Evolutionary conservation across 2,888 invertebrate genomes (phyloP), one percentile per base, ranked within the genome.

Genomic region (Strigamia transsilvanica): DNA sequence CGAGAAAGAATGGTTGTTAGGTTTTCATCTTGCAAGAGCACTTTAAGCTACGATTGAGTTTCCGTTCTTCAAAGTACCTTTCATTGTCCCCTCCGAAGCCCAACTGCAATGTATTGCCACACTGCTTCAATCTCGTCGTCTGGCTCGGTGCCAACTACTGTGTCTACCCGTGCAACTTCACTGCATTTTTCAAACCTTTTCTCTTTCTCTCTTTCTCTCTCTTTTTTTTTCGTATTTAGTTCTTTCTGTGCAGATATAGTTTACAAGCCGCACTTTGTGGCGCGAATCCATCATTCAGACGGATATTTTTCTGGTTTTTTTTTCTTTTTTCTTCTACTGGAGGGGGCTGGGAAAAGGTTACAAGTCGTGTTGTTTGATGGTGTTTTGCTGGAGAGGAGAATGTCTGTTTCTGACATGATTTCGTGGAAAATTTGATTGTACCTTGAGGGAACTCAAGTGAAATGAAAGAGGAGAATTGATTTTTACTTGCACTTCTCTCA

Each of bases 21-120:
- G 51, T 51, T 51, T 51, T 51, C 51, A 51, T 51, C 10, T 51
- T 18, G 51, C 51, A 51, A 51, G 51, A 51, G 51, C 51, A 18
- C 51, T 51, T 51, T 51, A 51, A 51, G 51, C 51, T 51, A 51
- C 51, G 51, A 51, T 51, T 51, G 51, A 51, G 51, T 51, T 51
- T 51, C 51, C 51, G 7, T 13, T 51, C 51, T 51, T 51, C 51
- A 51, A 51, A 51, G 51, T 51, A 51, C 51, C 51, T 51, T 51
- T 51, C 51, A 51, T 51, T 51, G 51, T 51, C 51, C 51, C 51
- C 51, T 51, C 6, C 38, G 51, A 51, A 51, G 51, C 51, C 51
- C 51, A 18, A 51, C 51, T 51, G 51, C 51, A 51, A 51, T 51
- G 51, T 51, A 51, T 51, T 51, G 51, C 51, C 51, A 51, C 51